phyloP scores from a whole-genome alignment of 2,888 invertebrate genomes.

The Teleogryllus oceanicus region DNA sequence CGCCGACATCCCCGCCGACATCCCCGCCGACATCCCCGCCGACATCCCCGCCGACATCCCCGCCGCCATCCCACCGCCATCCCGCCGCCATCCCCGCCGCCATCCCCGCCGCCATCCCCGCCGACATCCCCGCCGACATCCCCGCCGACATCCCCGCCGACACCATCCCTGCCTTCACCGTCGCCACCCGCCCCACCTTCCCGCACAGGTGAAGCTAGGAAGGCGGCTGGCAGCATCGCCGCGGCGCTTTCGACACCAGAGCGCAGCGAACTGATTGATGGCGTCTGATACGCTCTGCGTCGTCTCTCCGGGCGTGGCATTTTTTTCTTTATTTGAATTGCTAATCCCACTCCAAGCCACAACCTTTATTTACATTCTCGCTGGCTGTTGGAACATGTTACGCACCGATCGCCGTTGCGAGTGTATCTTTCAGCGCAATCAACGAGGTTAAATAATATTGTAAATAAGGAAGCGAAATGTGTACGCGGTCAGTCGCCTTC shows the following conservation, averaged over 20 bases:
- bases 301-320: not conserved
- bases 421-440: not conserved
- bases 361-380: not conserved
- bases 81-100: too few relatives aligned
- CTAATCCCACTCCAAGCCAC: not conserved
- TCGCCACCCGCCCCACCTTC: too few relatives aligned
- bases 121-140: too few relatives aligned
- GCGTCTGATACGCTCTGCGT: not conserved
- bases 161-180: too few relatives aligned
- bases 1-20: too few relatives aligned
- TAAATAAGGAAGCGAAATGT: not conserved
- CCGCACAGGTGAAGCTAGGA: too few relatives aligned
- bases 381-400: slow-evolving; percentile 1
- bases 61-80: too few relatives aligned
- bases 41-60: too few relatives aligned
- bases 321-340: slow-evolving; percentile 11
- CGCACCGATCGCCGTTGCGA: not conserved
- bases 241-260: not conserved
- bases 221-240: not conserved
- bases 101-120: too few relatives aligned
- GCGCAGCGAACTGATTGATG: not conserved
- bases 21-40: too few relatives aligned
- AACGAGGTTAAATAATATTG: not conserved
- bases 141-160: too few relatives aligned
- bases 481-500: not conserved